phyloP scores from a whole-genome alignment of 2,888 invertebrate species.

The Elegia similella region DNA sequence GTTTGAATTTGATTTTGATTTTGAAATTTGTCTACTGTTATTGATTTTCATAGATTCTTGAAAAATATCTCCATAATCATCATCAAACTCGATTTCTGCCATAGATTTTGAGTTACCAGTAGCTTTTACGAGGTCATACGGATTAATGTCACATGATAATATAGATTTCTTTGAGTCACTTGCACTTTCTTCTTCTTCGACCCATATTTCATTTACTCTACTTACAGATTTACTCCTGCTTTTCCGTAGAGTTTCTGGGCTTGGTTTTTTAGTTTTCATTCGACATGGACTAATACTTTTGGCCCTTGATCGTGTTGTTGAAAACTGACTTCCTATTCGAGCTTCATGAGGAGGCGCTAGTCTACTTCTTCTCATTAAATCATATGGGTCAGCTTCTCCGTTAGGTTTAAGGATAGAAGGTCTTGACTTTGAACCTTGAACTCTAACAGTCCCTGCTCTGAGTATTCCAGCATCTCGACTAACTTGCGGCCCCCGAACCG shows the following conservation, averaged over 20 bases:
- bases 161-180: slow-evolving; percentile 84
- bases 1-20: slow-evolving; percentile 71
- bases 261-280: slow-evolving; percentile 76
- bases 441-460: slow-evolving; percentile 84
- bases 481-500: slow-evolving; percentile 80
- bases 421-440: slow-evolving; percentile 81
- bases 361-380: slow-evolving; percentile 90
- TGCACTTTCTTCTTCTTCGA: slow-evolving; percentile 57
- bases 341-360: slow-evolving; percentile 84
- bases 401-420: slow-evolving; percentile 85
- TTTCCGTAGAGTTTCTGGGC: slow-evolving; percentile 64
- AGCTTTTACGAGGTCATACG: slow-evolving; percentile 89
- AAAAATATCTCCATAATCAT: slow-evolving; percentile 71
- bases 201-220: slow-evolving; percentile 73
- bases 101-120: slow-evolving; percentile 69
- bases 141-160: slow-evolving; percentile 91
- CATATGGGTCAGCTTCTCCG: slow-evolving; percentile 87
- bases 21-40: slow-evolving; percentile 50
- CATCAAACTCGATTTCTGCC: slow-evolving; percentile 77
- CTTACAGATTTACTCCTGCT: slow-evolving; percentile 74
- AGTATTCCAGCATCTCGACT: slow-evolving; percentile 70
- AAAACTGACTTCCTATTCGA: slow-evolving; percentile 77
- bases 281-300: slow-evolving; percentile 82
- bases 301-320: slow-evolving; percentile 71
- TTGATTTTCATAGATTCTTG: slow-evolving; percentile 58